These are phyloP conservation scores for Phalacrocorax aristotelis DNA, from an alignment of 2,113 vertebrate species.

Conservation along the genomic window DNA sequence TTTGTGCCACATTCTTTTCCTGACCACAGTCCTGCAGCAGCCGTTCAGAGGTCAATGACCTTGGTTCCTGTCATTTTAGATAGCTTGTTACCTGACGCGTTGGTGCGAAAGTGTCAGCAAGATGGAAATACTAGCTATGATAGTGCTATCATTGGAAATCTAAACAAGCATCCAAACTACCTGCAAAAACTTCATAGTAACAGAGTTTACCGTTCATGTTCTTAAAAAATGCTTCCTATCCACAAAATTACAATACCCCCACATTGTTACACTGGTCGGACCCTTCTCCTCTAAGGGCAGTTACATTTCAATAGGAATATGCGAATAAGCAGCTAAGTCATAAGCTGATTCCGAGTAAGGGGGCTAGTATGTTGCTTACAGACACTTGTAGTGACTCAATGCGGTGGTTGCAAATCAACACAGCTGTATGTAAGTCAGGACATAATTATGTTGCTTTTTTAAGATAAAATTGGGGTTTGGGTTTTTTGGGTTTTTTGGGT, in stretches of 20 bases:
- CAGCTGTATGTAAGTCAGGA: background rate
- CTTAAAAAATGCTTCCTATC: background rate
- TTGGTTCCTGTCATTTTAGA: background rate
- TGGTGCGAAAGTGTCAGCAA: background rate
- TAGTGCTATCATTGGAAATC: background rate
- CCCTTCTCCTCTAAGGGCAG: background rate
- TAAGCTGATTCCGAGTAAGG: background rate
- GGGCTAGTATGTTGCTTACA: background rate
- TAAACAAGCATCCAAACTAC: background rate
- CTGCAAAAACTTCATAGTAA: background rate
- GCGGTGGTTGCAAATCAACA: background rate
- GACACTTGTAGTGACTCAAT: background rate
- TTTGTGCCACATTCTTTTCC: background rate
- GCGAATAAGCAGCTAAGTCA: background rate
- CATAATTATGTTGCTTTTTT: background rate
- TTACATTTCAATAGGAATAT: background rate
- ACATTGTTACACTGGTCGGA: accelerated
- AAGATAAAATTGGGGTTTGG: background rate
- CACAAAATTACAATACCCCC: background rate
- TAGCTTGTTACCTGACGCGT: background rate
- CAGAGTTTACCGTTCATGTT: background rate
- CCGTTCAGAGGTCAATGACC: background rate
- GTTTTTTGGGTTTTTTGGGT: background rate
- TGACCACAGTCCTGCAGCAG: background rate
- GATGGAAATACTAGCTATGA: too few species aligned